These are phyloP conservation scores for Drosophila atroscutellata DNA, from an alignment of 2,888 invertebrate genomes.

Conservation along the genomic window DNA sequence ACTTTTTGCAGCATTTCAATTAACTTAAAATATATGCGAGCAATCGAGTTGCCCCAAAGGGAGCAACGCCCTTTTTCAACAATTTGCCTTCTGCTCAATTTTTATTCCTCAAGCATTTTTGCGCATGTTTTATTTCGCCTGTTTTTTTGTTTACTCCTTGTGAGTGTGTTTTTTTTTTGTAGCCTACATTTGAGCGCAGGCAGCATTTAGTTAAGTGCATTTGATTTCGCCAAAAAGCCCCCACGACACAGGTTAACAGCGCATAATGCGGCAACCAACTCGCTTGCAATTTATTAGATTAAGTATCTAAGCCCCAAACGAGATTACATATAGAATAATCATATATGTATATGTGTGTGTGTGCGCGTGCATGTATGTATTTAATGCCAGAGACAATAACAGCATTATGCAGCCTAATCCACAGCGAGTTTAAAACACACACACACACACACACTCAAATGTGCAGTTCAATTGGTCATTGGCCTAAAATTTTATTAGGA, in stretches of 20 bases:
- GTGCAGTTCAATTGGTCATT: constrained; percentile 49
- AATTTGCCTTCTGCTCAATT: constrained; percentile 45
- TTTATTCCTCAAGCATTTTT: constrained; percentile 28
- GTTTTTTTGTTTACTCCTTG: not conserved
- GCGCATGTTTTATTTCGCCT: constrained; percentile 6
- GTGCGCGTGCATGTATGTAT: constrained; percentile 14
- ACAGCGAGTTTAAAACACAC: constrained; percentile 46
- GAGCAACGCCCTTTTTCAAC: constrained; percentile 41
- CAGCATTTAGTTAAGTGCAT: constrained; percentile 75
- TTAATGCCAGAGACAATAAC: constrained; percentile 65
- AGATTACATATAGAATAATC: not conserved
- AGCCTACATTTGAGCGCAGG: constrained; percentile 55
- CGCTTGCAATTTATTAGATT: constrained; percentile 73
- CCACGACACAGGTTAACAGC: constrained; percentile 56
- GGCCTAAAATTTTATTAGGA: constrained; percentile 55
- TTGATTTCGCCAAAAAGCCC: constrained; percentile 64
- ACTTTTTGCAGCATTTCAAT: constrained; percentile 61
- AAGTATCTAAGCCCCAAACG: constrained; percentile 42
- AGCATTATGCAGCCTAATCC: constrained; percentile 62
- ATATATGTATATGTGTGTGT: constrained; percentile 10
- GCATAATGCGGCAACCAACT: constrained; percentile 48
- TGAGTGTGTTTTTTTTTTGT: constrained; percentile 21
- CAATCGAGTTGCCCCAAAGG: constrained; percentile 31
- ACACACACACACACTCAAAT: constrained; percentile 14
- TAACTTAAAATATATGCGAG: constrained; percentile 69